Evolutionary conservation across 2,888 invertebrate genomes (phyloP), one percentile per base, ranked within the genome.

Genomic region (Torymus auratus): DNA sequence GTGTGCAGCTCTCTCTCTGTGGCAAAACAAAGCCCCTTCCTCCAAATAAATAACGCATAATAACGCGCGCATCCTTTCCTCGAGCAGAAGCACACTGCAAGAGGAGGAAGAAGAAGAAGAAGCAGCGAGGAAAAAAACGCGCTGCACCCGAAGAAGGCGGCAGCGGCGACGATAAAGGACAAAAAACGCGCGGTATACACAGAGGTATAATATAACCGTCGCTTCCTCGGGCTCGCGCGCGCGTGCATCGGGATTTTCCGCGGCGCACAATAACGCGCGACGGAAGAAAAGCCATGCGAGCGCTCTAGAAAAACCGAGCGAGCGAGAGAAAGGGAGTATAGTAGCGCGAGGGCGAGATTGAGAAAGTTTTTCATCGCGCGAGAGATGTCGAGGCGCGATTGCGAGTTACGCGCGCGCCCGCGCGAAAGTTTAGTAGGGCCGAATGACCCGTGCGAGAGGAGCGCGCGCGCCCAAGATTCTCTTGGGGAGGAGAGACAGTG

Each of bases 351-450:
- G 79, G 70, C 77, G 83, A 84, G 85, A 87, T 87, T 84, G 86
- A 82, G 84, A 86, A 88, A 87, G 83, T 88, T 87, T 86, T 85
- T 87, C 86, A 85, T 85, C 83, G 83, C 81, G 41, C 52, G 73
- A 85, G 77, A 84, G 83, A 84, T 85, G 85, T 84, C 84, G 84
- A 82, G 23, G 62, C 81, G 83, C 84, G 85, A 86, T 86, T 85
- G 84, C 84, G 80, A 86, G 85, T 86, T 83, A 83, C 82, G 78
- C 79, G 67, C 79, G 67, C 61, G 20, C 20, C 20, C 1, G 20
- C 20, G 72, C 76, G 67, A 82, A 84, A 84, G 72, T 84, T 83
- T 78, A 41, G 41, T 41, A 77, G 83, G 80, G 71, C 67, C 71
- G n/a, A 55, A 64, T 23, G 13, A 64, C 52, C 52, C 7, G 17